Conservation (phyloP, 2,797 vertebrate genomes). For the Tolypeutes matacus region DNA sequence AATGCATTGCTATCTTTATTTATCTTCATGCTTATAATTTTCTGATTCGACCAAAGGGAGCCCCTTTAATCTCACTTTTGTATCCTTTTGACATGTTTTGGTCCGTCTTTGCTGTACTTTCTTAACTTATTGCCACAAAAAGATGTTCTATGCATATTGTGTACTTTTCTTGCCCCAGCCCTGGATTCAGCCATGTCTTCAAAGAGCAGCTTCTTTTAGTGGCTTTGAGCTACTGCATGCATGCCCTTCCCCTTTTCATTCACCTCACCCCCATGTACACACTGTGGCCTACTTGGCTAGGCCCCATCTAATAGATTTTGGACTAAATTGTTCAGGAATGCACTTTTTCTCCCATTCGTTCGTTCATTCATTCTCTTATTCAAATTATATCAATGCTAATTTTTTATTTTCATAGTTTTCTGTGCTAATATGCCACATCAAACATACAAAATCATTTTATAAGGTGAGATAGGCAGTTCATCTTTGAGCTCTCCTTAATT, state of each 20-base stretch:
- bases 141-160: background rate
- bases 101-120: background rate
- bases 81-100: background rate
- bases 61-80: background rate
- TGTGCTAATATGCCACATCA: slow-evolving; percentile 12
- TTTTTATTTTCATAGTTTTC: slow-evolving; percentile 33
- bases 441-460: background rate
- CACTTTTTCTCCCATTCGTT: background rate
- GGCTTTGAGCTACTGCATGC: background rate
- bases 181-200: background rate
- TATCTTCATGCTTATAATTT: background rate
- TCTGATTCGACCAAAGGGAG: background rate
- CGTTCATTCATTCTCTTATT: background rate
- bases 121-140: background rate
- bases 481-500: background rate
- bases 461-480: background rate
- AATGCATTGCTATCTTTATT: background rate
- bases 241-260: background rate
- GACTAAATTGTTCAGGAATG: slow-evolving; percentile 4
- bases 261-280: background rate
- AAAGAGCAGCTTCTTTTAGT: background rate
- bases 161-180: background rate
- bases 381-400: slow-evolving; percentile 13
- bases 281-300: background rate
- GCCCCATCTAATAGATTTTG: background rate